phyloP scores from a whole-genome alignment of 2,888 invertebrate genomes.

The Cordylochernes scorpioides region DNA sequence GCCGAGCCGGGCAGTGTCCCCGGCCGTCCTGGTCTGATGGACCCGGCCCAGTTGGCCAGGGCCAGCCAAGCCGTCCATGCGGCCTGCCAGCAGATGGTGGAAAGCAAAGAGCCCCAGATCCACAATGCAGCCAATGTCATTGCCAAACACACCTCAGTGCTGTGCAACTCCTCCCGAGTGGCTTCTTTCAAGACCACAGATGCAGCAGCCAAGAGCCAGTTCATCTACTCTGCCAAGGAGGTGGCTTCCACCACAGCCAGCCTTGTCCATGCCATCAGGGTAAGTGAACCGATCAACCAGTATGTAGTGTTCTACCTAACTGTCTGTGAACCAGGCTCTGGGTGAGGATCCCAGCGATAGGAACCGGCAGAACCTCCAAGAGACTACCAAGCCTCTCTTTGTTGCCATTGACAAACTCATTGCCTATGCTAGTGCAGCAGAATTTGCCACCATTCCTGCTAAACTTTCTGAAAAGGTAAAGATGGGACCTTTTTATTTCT shows the following conservation, averaged over 20 bases:
- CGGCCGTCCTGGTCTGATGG: conserved; percentile 61
- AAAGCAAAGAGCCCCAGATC: conserved; percentile 38
- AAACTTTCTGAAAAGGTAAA: conserved; percentile 47
- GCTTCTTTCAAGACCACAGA: conserved; percentile 71
- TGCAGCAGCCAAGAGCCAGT: conserved; percentile 76
- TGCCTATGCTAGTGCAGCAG: conserved; percentile 72
- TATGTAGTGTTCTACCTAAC: too few species aligned
- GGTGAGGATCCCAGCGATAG: conserved; percentile 51
- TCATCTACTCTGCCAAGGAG: conserved; percentile 89
- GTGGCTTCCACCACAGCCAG: conserved; percentile 84
- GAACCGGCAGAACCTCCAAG: conserved; percentile 40
- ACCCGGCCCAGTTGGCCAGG: conserved; percentile 58
- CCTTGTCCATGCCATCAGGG: conserved; percentile 67
- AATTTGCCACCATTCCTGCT: conserved; percentile 75
- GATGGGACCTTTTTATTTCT: too few species aligned
- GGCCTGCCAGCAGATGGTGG: conserved; percentile 51
- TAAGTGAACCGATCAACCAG: too few species aligned
- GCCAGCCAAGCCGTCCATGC: conserved; percentile 68
- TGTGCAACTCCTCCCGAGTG: conserved; percentile 78
- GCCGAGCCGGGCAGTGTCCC: conserved; percentile 68
- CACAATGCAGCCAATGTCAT: conserved; percentile 72
- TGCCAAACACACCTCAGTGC: conserved; percentile 77
- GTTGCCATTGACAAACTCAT: conserved; percentile 75
- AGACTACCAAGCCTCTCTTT: conserved; percentile 53
- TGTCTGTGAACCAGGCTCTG: too few species aligned